phyloP scores from a whole-genome alignment of 1,140 invertebrate species.

The Archegozetes longisetosus region DNA sequence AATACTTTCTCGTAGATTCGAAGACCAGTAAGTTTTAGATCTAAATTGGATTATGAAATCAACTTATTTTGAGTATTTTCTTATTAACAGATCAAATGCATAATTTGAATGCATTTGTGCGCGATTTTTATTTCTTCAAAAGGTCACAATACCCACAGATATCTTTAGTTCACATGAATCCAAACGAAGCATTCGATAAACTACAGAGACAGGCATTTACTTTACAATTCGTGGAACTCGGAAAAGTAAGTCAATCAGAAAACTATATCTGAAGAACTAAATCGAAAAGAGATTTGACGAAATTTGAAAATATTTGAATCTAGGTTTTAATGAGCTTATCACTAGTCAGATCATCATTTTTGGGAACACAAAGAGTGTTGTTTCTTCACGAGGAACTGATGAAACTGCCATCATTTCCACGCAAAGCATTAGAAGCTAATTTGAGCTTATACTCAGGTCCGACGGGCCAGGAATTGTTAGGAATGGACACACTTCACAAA shows the following conservation, averaged over 20 bases:
- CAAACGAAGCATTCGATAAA: slow-evolving; percentile 73
- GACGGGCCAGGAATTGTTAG: slow-evolving; percentile 79
- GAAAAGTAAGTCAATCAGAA: slow-evolving; percentile 43
- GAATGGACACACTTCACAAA: slow-evolving; percentile 90
- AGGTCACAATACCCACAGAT: slow-evolving; percentile 94
- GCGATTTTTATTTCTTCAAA: slow-evolving; percentile 98
- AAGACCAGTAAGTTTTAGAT: slow-evolving; percentile 66
- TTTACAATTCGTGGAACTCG: slow-evolving; percentile 91
- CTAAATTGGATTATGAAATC: slow-evolving; percentile 10
- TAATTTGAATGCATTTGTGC: slow-evolving; percentile 78
- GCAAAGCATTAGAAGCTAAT: slow-evolving; percentile 92
- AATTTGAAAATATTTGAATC: slow-evolving; percentile 4
- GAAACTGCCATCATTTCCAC: slow-evolving; percentile 93
- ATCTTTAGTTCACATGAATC: slow-evolving; percentile 81
- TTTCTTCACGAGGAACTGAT: slow-evolving; percentile 97
- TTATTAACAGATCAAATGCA: slow-evolving; percentile 54
- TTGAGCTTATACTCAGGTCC: slow-evolving; percentile 79
- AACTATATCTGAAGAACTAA: neutral
- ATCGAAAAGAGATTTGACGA: neutral
- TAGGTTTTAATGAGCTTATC: slow-evolving; percentile 23
- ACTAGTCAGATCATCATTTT: slow-evolving; percentile 25
- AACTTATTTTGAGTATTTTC: slow-evolving; percentile 18
- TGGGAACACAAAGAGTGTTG: slow-evolving; percentile 85
- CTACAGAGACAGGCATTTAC: slow-evolving; percentile 80
- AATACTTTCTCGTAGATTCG: slow-evolving; percentile 89